Evolutionary conservation across 2,113 vertebrate genomes (phyloP).

Genomic region (Illadopsis cleaveri): DNA sequence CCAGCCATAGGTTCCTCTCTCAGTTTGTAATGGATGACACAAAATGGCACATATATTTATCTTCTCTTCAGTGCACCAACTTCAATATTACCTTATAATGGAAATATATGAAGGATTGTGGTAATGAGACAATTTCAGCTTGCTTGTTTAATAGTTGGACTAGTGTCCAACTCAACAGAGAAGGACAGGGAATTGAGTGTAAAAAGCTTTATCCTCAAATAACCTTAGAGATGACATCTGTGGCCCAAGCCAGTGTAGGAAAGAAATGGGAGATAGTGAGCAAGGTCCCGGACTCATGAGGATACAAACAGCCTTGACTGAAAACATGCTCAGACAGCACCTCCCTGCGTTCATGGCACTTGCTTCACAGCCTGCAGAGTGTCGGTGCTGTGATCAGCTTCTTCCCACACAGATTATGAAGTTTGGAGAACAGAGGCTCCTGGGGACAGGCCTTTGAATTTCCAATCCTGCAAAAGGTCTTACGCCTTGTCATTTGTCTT

Average conservation of each 20-base stretch:
- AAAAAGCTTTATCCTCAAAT: neutral
- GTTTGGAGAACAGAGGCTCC: neutral
- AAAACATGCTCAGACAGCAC: neutral
- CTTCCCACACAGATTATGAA: neutral
- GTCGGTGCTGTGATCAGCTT: neutral
- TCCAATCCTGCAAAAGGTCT: neutral
- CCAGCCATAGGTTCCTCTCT: neutral
- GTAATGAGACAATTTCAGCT: neutral
- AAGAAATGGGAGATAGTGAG: neutral
- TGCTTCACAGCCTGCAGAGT: neutral
- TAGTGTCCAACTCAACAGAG: neutral
- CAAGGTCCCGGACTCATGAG: neutral
- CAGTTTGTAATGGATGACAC: neutral
- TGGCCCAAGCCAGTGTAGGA: neutral
- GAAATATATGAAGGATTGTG: neutral
- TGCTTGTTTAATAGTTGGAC: neutral
- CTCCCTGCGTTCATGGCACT: neutral
- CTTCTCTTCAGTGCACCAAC: neutral
- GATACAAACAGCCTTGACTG: neutral
- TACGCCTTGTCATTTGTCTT: neutral
- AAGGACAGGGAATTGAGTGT: neutral
- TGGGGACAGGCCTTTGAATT: neutral
- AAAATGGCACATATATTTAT: neutral
- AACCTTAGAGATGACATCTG: neutral
- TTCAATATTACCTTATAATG: neutral